Conservation (phyloP, 2,888 invertebrate genomes). For the Tachystola acroxantha region DNA sequence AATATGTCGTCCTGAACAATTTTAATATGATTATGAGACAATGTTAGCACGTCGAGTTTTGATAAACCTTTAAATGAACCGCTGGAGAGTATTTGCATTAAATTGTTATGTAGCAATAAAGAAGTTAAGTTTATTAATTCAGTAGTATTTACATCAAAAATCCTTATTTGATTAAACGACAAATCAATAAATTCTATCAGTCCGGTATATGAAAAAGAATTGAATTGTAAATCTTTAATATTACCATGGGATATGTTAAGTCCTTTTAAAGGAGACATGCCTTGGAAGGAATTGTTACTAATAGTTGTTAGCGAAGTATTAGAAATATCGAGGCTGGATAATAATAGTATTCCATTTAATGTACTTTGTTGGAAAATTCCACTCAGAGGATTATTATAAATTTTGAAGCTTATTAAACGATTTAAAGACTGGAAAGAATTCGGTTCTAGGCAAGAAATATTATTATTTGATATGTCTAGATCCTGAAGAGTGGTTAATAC, state of each 20-base stretch:
- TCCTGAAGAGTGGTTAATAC: conserved; percentile 31
- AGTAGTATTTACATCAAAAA: conserved; percentile 40
- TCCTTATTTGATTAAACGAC: conserved; percentile 39
- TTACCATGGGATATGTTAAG: conserved; percentile 47
- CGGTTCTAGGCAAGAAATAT: conserved; percentile 35
- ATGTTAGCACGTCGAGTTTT: conserved; percentile 25
- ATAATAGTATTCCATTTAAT: conserved; percentile 40
- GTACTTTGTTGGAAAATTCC: conserved; percentile 35
- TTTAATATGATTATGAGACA: conserved; percentile 37
- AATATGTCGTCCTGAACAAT: conserved; percentile 30
- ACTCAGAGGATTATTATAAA: conserved; percentile 44
- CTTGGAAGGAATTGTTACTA: conserved; percentile 44
- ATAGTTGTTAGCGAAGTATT: conserved; percentile 31
- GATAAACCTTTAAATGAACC: conserved; percentile 26
- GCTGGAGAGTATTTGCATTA: conserved; percentile 28
- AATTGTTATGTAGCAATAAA: conserved; percentile 44
- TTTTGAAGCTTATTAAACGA: conserved; percentile 36
- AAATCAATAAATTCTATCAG: conserved; percentile 42
- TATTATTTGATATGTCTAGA: conserved; percentile 53
- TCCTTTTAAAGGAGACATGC: conserved; percentile 38
- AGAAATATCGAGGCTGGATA: conserved; percentile 50
- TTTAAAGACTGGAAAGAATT: conserved; percentile 36
- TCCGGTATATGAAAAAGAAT: conserved; percentile 39
- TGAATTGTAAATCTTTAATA: conserved; percentile 38
- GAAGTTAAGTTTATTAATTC: conserved; percentile 31